A percentile compares a stretch with the other conserved stretches of the same genome.
Conservation (phyloP, 1,140 invertebrate genomes). For the Lerema accius region DNA sequence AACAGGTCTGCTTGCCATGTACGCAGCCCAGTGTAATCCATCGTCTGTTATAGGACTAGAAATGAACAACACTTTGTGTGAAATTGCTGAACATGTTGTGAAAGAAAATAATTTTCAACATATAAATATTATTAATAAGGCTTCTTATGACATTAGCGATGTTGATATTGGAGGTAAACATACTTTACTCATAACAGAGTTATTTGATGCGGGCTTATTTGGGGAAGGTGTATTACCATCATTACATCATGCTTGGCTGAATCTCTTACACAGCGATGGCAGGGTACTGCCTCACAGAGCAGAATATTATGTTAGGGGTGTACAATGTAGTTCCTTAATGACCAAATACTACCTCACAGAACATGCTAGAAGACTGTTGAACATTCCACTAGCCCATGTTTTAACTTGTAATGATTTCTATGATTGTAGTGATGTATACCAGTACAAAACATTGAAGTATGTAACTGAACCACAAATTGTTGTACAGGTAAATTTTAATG, state of each 20-base stretch:
- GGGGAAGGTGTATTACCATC: constrained; percentile 88
- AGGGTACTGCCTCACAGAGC: constrained; percentile 86
- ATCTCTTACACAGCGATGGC: constrained; percentile 80
- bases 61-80: constrained; percentile 83
- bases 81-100: constrained; percentile 62
- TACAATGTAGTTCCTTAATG: constrained; percentile 77
- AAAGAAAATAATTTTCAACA: constrained; percentile 39
- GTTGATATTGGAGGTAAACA: constrained; percentile 84
- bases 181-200: constrained; percentile 88
- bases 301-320: constrained; percentile 85
- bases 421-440: constrained; percentile 86
- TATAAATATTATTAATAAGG: constrained; percentile 59
- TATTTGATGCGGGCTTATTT: constrained; percentile 90
- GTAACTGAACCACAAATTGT: constrained; percentile 84
- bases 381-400: constrained; percentile 65
- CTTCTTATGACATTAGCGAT: constrained; percentile 73
- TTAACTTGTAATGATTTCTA: constrained; percentile 82
- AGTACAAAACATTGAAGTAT: constrained; percentile 82
- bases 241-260: constrained; percentile 86
- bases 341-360: constrained; percentile 70
- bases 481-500: constrained; percentile 86
- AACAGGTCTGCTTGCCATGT: constrained; percentile 87
- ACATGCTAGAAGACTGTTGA: constrained; percentile 64
- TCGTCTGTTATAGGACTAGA: constrained; percentile 82
- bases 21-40: constrained; percentile 84